These are phyloP conservation scores for Etheostoma spectabile DNA, from an alignment of 2,113 vertebrate genomes.

Conservation along the genomic window DNA sequence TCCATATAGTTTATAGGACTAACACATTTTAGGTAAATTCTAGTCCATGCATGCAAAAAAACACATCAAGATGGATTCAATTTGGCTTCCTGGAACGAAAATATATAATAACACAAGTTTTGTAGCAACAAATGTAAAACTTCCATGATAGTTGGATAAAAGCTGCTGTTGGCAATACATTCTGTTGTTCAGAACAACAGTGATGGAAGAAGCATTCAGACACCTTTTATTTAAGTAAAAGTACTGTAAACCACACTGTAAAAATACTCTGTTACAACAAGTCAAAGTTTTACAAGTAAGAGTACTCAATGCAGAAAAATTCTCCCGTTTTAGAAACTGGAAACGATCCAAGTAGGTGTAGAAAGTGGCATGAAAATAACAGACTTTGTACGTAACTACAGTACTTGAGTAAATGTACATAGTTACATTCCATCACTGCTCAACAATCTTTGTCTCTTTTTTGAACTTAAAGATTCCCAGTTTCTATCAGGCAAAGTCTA, in stretches of 20 bases:
- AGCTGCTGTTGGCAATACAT: not conserved
- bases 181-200: slow-evolving; percentile 17
- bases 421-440: no score
- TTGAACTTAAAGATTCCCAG: not conserved
- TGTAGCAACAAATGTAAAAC: not conserved
- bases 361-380: no score
- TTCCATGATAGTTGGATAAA: not conserved
- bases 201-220: no score
- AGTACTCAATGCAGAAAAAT: no score
- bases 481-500: not conserved
- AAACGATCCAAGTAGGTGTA: no score
- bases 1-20: not conserved
- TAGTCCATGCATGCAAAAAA: not conserved
- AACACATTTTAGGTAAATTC: not conserved
- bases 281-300: no score
- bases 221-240: no score
- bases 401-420: no score
- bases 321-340: no score
- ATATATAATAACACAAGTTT: not conserved
- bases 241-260: no score
- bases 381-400: no score
- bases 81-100: not conserved
- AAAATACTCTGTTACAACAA: no score
- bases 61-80: not conserved
- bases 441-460: not conserved